Evolutionary conservation across 30 jellyfish, hydroid and myxozoan species (phyloP).

Genomic region (Pelagia noctiluca): DNA sequence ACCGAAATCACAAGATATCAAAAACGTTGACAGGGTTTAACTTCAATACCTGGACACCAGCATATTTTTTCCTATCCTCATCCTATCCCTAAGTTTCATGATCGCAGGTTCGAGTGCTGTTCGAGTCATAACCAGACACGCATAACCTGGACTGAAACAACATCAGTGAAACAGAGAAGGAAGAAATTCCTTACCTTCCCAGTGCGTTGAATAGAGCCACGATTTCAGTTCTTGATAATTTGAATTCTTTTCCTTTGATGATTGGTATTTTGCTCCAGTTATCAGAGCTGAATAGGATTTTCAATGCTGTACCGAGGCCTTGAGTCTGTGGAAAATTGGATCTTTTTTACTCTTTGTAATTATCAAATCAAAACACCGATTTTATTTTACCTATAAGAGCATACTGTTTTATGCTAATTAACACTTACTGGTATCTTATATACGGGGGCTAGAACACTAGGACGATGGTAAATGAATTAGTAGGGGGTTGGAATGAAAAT

Average conservation of each 20-base stretch:
- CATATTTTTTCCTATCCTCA: too few species aligned
- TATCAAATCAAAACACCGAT: not conserved
- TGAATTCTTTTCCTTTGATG: constrained; percentile 75
- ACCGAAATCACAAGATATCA: too few species aligned
- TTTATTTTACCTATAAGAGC: not conserved
- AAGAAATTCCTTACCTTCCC: constrained; percentile 62
- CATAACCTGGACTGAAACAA: not conserved
- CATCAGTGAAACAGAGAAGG: not conserved
- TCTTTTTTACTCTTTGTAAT: too few species aligned
- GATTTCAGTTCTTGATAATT: constrained; percentile 83
- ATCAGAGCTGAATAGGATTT: constrained; percentile 88
- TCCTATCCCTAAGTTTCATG: too few species aligned
- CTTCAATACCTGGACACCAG: too few species aligned
- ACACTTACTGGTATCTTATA: too few species aligned
- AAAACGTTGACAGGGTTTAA: too few species aligned
- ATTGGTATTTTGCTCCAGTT: constrained; percentile 75
- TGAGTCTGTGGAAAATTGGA: constrained; percentile 73
- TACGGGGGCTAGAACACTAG: too few species aligned
- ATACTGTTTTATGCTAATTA: not conserved
- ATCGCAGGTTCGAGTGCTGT: too few species aligned
- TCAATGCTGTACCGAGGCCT: constrained; percentile 99
- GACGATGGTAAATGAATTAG: too few species aligned
- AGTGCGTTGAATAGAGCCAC: constrained; percentile 88
- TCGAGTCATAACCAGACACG: too few species aligned
- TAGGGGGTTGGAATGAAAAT: too few species aligned